Percentiles rank a stretch among this genome's conserved stretches.
Conservation (phyloP, 2,888 invertebrate species). For the Parnassius orleans region DNA sequence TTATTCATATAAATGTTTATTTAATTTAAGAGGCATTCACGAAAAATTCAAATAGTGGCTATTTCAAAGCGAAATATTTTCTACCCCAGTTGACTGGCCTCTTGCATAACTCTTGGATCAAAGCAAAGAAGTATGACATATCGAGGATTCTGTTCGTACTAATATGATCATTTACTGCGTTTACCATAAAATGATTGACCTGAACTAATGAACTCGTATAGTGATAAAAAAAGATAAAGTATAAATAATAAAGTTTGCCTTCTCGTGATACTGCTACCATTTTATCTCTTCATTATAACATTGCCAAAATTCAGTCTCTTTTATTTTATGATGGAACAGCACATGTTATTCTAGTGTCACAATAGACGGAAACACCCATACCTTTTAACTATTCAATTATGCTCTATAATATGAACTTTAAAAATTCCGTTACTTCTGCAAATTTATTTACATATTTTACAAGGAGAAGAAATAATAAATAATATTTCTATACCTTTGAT, state of each 20-base stretch:
- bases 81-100: neutral
- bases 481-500: conserved; percentile 73
- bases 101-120: neutral
- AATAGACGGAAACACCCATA: conserved; percentile 32
- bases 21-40: conserved; percentile 48
- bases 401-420: conserved; percentile 59
- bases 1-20: conserved; percentile 38
- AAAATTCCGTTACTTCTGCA: conserved; percentile 57
- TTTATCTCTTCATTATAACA: conserved; percentile 4
- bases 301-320: conserved; percentile 15
- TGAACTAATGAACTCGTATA: conserved; percentile 17
- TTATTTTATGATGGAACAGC: conserved; percentile 2
- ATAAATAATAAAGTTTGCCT: conserved; percentile 12
- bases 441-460: conserved; percentile 78
- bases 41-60: conserved; percentile 30
- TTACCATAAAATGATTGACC: conserved; percentile 13
- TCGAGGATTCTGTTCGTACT: neutral
- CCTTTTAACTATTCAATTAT: conserved; percentile 49
- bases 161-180: conserved; percentile 1
- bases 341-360: conserved; percentile 30
- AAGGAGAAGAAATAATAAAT: conserved; percentile 71
- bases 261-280: no score
- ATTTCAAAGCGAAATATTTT: neutral
- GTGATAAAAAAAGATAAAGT: conserved; percentile 10
- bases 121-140: neutral